Conservation (phyloP, 2,113 vertebrate genomes). For the Phalacrocorax brasilianus region DNA sequence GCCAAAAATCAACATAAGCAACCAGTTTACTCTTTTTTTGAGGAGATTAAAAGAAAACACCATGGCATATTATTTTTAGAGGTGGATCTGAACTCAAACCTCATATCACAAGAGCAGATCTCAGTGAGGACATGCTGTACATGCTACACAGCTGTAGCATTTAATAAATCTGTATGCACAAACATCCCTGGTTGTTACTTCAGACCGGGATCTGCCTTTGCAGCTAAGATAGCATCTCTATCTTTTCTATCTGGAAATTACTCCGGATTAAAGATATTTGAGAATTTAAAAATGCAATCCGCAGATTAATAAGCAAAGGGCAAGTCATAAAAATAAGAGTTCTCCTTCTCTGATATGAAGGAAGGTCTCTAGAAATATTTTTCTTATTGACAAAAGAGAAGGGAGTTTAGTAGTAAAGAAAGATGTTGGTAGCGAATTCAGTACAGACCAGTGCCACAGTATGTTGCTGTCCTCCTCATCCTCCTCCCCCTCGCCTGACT, state of each 20-base stretch:
- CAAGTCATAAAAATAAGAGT: background rate
- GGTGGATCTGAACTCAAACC: background rate
- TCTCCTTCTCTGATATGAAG: background rate
- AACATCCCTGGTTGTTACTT: background rate
- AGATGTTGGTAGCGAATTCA: background rate
- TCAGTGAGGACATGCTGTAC: background rate
- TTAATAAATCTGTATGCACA: background rate
- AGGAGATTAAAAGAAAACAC: background rate
- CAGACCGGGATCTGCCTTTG: background rate
- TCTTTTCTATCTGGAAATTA: background rate
- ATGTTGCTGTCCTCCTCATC: background rate
- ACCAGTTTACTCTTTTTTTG: background rate
- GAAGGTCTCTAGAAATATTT: background rate
- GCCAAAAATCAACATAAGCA: background rate
- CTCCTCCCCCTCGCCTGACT: constrained; percentile 10
- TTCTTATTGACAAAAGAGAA: background rate
- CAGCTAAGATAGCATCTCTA: background rate
- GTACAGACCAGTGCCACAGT: background rate
- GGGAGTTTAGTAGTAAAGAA: background rate
- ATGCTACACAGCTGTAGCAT: background rate
- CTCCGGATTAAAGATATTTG: background rate
- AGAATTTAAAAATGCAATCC: background rate
- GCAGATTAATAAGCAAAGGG: background rate
- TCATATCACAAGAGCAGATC: background rate
- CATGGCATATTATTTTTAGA: background rate